Evolutionary conservation across 1,140 invertebrate species (phyloP), one percentile per base, ranked within the genome.

Genomic region (Wasmannia auropunctata): DNA sequence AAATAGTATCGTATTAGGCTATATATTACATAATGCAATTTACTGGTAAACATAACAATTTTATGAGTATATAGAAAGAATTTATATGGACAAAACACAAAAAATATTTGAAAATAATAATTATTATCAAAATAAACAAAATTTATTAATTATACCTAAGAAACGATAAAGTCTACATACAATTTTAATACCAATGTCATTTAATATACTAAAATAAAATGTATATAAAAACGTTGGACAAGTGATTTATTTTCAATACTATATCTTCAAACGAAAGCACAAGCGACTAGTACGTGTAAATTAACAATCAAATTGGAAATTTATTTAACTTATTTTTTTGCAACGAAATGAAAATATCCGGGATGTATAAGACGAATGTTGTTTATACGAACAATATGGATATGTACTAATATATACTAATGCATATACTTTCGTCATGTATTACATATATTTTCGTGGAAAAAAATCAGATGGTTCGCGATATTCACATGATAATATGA

Each of bases 401-500:
- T 87, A 87, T 86, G 65, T 86, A 85, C 67, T 88, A 85, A 86
- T 46, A 85, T 63, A 79, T 54, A 83, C 65, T 62, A 51, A 74
- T 86, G 70, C 25, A 49, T 77, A 25, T 85, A 72, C 89, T 46
- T 88, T 40, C 67, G 49, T 54, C n/a, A 51, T 83, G 88, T 62
- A 83, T 83, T 72, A 63, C 56, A 65, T 25, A 62, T 2, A 28
- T 86, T 86, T 77, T 56, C 28, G 69, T 84, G 69, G 65, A 46
- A 83, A 54, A 83, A 86, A 77, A 83, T 19, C 49, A 62, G 56
- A 77, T 65, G 28, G 28, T 86, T 87, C 56, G 46, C 34, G 87
- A 14, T 58, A 37, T 89, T 22, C 34, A 60, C 84, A 86, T 74
- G 86, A 87, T 16, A 62, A 86, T 88, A 56, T 74, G 65, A 86